These are phyloP conservation scores for Heteropelma amictum DNA, from an alignment of 2,888 invertebrate genomes.

Conservation along the genomic window DNA sequence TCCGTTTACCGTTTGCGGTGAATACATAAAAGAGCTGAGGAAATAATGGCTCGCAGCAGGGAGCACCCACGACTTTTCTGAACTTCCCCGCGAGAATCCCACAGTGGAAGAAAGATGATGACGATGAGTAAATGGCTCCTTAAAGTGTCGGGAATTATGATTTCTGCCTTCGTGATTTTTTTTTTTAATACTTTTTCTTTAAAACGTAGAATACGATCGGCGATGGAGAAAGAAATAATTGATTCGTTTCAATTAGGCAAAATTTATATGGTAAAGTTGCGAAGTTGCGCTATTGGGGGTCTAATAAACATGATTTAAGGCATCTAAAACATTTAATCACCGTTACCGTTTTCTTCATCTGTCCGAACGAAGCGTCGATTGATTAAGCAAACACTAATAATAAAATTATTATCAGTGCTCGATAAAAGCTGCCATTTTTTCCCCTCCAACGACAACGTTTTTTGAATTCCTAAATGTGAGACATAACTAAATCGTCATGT, in stretches of 20 bases:
- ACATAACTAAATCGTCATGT: no score
- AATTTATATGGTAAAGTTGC: background rate
- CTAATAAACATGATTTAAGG: background rate
- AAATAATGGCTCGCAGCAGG: slow-evolving; percentile 45
- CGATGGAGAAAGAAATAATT: background rate
- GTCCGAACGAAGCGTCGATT: background rate
- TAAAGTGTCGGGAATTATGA: slow-evolving; percentile 29
- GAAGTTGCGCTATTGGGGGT: background rate
- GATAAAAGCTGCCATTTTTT: no score
- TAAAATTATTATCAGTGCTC: no score
- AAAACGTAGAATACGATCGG: background rate
- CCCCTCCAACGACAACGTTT: no score
- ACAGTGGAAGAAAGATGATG: slow-evolving; percentile 4
- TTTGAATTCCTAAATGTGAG: no score
- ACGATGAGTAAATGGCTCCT: slow-evolving; percentile 33
- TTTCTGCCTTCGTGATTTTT: background rate
- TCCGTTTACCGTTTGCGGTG: slow-evolving; percentile 62
- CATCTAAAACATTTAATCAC: background rate
- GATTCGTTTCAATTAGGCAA: slow-evolving; percentile 25
- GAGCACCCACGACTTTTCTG: slow-evolving; percentile 33
- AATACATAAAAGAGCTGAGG: slow-evolving; percentile 36
- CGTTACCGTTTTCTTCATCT: background rate
- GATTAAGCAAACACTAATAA: no score
- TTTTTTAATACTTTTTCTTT: background rate
- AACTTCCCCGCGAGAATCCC: slow-evolving; percentile 28